Conservation (phyloP, 2,797 vertebrate genomes). For the Synaphobranchus kaupii region DNA sequence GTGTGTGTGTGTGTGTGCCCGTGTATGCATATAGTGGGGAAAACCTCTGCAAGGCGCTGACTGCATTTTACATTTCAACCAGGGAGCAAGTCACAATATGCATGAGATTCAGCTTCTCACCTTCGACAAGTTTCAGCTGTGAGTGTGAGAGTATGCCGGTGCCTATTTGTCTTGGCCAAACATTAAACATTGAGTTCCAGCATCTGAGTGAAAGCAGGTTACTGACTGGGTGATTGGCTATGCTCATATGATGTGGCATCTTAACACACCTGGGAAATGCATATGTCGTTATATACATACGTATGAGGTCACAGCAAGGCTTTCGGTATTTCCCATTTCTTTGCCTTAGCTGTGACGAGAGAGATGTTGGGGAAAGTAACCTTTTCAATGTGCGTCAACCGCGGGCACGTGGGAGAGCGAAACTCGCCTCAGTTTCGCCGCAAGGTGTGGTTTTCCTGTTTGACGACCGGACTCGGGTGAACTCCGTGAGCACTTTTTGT, state of each 20-base stretch:
- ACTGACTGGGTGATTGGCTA: not conserved
- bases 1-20: not conserved
- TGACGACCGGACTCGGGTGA: not conserved
- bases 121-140: not conserved
- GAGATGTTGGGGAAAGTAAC: not conserved
- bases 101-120: not conserved
- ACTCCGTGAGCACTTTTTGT: not conserved
- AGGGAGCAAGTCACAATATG: not conserved
- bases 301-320: not conserved
- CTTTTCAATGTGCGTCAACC: not conserved
- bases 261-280: not conserved
- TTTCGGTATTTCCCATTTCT: not conserved
- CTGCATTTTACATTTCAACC: not conserved
- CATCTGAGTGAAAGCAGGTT: not conserved
- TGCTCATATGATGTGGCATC: not conserved
- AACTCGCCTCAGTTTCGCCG: not conserved
- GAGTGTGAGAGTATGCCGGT: not conserved
- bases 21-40: not conserved
- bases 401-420: not conserved
- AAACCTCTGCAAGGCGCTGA: not conserved
- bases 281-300: not conserved
- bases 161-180: not conserved
- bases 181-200: not conserved
- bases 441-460: not conserved
- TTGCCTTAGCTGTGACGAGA: not conserved